Evolutionary conservation across 2,113 vertebrate species (phyloP).

Genomic region (Bujurquina vittata): DNA sequence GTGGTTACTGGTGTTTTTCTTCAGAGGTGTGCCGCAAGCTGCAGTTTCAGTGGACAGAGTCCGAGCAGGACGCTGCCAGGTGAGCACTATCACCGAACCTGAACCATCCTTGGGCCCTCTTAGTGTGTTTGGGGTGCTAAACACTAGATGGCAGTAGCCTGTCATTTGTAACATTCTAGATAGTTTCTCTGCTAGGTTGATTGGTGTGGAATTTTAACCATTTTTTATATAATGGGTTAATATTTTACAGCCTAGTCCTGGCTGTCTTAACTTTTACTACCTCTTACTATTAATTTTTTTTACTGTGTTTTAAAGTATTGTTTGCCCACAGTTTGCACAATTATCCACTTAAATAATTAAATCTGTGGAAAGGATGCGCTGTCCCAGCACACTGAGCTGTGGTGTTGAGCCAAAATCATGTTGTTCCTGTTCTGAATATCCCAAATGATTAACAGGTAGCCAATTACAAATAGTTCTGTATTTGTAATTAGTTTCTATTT

Average conservation of each 20-base stretch:
- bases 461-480: not conserved
- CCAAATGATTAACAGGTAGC: not conserved
- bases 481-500: not conserved
- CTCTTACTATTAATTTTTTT: not conserved
- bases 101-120: not conserved
- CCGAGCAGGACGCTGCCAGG: constrained; percentile 70
- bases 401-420: no score
- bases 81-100: constrained; percentile 24
- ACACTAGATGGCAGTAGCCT: constrained; percentile 63
- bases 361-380: not conserved
- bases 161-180: not conserved
- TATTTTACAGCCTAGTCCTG: not conserved
- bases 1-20: not conserved
- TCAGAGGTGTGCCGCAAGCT: constrained; percentile 66
- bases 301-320: not conserved
- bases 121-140: not conserved
- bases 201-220: not conserved
- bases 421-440: no score
- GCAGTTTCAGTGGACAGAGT: constrained; percentile 75
- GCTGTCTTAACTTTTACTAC: not conserved
- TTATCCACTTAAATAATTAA: not conserved
- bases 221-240: not conserved
- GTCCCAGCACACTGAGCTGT: not conserved
- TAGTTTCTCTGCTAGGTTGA: not conserved
- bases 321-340: not conserved